These are phyloP conservation scores for Excalfactoria chinensis DNA, from an alignment of 2,113 vertebrate species.

Conservation along the genomic window DNA sequence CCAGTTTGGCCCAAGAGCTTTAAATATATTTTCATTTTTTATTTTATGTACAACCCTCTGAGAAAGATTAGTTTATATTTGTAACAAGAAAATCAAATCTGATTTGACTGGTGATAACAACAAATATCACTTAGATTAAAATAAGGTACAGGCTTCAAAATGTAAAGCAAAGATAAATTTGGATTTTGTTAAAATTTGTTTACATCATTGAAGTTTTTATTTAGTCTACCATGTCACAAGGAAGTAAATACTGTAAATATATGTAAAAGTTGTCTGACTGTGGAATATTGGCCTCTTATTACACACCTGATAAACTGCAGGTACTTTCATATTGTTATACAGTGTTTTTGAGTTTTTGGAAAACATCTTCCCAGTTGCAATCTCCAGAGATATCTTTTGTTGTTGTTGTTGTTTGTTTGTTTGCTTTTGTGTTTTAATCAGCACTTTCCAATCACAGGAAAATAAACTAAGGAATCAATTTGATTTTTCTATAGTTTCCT, in stretches of 20 bases:
- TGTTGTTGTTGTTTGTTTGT: too few relatives aligned
- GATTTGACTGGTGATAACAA: slow-evolving; percentile 44
- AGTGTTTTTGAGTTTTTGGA: not conserved
- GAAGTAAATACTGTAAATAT: slow-evolving; percentile 18
- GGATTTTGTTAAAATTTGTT: not conserved
- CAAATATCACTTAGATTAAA: slow-evolving; percentile 35
- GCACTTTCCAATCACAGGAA: slow-evolving; percentile 29
- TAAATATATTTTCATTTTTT: not conserved
- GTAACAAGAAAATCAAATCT: slow-evolving; percentile 19
- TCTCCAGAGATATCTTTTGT: not conserved
- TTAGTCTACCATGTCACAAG: not conserved
- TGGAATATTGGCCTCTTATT: not conserved
- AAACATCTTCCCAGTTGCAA: not conserved
- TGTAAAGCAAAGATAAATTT: slow-evolving; percentile 36
- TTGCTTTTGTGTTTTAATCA: not conserved
- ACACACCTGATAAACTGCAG: slow-evolving; percentile 2
- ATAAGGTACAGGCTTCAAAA: slow-evolving; percentile 5
- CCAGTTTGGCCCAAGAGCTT: not conserved
- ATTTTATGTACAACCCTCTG: not conserved
- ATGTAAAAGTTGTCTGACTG: not conserved
- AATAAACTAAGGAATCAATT: not conserved
- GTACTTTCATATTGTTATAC: not conserved
- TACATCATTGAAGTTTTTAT: not conserved
- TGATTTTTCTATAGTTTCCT: not conserved
- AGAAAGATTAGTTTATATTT: not conserved